These are phyloP conservation scores for Rhinoderma darwinii DNA, from an alignment of 2,113 vertebrate genomes.

Conservation along the genomic window DNA sequence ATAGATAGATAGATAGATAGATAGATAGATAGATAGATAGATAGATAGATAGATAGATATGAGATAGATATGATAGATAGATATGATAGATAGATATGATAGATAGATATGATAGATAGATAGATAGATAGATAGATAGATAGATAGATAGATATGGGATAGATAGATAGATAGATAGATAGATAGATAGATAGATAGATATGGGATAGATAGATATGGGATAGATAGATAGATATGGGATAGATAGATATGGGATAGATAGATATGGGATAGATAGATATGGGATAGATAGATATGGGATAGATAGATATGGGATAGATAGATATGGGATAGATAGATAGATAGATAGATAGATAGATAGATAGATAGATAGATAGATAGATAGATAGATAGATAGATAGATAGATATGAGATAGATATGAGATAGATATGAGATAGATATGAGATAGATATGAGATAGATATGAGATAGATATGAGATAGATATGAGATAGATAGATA, in stretches of 20 bases:
- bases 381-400: not conserved
- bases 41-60: not conserved
- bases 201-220: not conserved
- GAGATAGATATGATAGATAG: not conserved
- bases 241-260: not conserved
- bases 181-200: not conserved
- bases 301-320: constrained; percentile 1
- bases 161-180: not conserved
- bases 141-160: not conserved
- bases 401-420: not conserved
- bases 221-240: constrained; percentile 11
- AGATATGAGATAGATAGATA: constrained; percentile 3
- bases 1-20: too few relatives aligned
- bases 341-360: too few relatives aligned
- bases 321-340: not conserved
- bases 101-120: too few relatives aligned
- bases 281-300: constrained; percentile 11
- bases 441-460: not conserved
- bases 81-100: too few relatives aligned
- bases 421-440: not conserved
- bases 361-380: not conserved
- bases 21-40: not conserved
- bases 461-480: not conserved
- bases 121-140: not conserved
- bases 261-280: not conserved